phyloP scores from a whole-genome alignment of 1,140 invertebrate genomes.

The Odontomachus brunneus region DNA sequence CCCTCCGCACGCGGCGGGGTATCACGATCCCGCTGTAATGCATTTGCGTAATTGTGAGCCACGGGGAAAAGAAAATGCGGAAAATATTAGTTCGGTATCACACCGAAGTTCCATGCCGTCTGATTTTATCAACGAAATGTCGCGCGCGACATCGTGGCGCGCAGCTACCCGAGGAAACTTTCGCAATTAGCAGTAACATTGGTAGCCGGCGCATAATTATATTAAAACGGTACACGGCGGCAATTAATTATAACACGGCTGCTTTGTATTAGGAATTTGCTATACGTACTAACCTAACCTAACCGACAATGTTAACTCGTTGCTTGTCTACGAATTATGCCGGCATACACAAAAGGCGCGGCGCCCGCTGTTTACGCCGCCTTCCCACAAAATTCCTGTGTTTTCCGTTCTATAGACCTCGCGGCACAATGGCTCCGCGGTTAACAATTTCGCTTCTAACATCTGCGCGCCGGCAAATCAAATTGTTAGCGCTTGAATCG shows the following conservation, averaged over 20 bases:
- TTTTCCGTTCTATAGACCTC: conserved; percentile 11
- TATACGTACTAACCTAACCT: conserved; percentile 22
- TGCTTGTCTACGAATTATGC: conserved; percentile 38
- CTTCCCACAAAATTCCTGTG: conserved; percentile 54
- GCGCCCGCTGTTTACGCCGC: conserved; percentile 5
- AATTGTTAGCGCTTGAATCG: conserved; percentile 2
- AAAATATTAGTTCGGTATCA: conserved; percentile 40
- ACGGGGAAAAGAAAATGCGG: conserved; percentile 47
- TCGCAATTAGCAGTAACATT: conserved; percentile 72
- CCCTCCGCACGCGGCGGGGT: background rate
- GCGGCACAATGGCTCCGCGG: conserved; percentile 39
- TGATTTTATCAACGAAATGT: conserved; percentile 57
- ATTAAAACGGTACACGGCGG: conserved; percentile 68
- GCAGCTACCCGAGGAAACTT: conserved; percentile 51
- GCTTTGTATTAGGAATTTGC: conserved; percentile 68
- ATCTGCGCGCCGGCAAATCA: conserved; percentile 3
- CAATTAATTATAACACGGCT: conserved; percentile 70
- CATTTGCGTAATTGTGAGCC: conserved; percentile 58
- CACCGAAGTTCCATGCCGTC: conserved; percentile 15
- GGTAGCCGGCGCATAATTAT: conserved; percentile 64
- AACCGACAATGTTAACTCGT: conserved; percentile 44
- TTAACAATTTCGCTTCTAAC: conserved; percentile 65
- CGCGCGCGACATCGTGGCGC: conserved; percentile 21
- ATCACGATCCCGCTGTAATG: conserved; percentile 41
- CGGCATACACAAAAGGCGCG: conserved; percentile 34